Evolutionary conservation across 2,797 vertebrate species (phyloP).

Genomic region (Emydoidea blandingii): DNA sequence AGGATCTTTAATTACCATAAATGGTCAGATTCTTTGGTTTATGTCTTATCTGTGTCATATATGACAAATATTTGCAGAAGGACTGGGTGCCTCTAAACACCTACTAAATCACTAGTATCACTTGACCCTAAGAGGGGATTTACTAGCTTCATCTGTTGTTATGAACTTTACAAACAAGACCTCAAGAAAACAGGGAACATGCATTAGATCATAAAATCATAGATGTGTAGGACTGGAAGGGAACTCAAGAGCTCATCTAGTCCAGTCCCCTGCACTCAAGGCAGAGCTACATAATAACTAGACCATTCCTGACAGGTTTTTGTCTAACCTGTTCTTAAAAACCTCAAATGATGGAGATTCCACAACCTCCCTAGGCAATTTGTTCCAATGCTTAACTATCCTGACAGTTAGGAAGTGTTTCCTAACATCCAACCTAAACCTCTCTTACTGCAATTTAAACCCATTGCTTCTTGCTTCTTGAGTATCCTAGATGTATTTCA

Average conservation of each 20-base stretch:
- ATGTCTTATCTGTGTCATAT: background rate
- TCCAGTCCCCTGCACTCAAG: background rate
- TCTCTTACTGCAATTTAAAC: background rate
- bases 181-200: constrained; percentile 28
- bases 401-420: background rate
- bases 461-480: no score
- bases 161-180: background rate
- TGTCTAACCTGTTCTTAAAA: background rate
- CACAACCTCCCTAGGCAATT: background rate
- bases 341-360: background rate
- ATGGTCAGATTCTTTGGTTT: background rate
- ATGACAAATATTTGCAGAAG: background rate
- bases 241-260: background rate
- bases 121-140: background rate
- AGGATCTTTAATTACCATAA: background rate
- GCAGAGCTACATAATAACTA: background rate
- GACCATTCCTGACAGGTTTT: background rate
- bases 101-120: background rate
- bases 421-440: background rate
- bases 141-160: background rate
- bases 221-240: background rate
- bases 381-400: background rate
- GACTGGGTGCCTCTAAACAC: background rate
- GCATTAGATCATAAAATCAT: no score
- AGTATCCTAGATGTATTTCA: no score